These are phyloP conservation scores for Calonectris borealis DNA, from an alignment of 2,113 vertebrate genomes.

Conservation along the genomic window DNA sequence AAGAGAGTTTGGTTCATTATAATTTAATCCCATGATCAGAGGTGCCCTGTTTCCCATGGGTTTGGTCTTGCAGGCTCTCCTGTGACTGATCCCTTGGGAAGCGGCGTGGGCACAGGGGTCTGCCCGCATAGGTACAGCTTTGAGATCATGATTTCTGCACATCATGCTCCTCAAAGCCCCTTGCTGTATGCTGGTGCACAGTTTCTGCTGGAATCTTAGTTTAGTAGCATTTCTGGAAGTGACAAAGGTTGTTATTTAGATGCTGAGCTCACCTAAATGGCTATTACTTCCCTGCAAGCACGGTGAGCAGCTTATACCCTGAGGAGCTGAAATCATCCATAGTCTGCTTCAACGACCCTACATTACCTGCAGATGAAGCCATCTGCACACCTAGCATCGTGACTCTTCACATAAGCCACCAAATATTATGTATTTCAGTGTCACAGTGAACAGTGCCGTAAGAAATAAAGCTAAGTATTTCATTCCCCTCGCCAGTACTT, in stretches of 20 bases:
- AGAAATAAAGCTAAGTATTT: neutral
- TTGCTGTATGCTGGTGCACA: rapidly evolving
- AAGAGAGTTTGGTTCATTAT: neutral
- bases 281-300: neutral
- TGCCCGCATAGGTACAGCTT: rapidly evolving
- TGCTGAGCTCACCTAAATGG: neutral
- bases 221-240: too few relatives aligned
- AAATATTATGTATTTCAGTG: neutral
- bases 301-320: neutral
- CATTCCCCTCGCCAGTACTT: neutral
- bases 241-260: too few relatives aligned
- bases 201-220: too few relatives aligned
- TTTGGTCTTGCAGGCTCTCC: too few relatives aligned
- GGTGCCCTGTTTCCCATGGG: neutral
- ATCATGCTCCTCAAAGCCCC: neutral
- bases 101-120: neutral
- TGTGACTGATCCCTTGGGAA: neutral
- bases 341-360: neutral
- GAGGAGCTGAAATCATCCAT: neutral
- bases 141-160: neutral
- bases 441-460: neutral
- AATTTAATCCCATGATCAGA: neutral
- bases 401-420: neutral
- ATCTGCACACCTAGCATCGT: neutral
- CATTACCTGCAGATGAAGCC: neutral